These are phyloP conservation scores for Lepidurus couesii DNA, from an alignment of 1,140 invertebrate species.

Conservation along the genomic window DNA sequence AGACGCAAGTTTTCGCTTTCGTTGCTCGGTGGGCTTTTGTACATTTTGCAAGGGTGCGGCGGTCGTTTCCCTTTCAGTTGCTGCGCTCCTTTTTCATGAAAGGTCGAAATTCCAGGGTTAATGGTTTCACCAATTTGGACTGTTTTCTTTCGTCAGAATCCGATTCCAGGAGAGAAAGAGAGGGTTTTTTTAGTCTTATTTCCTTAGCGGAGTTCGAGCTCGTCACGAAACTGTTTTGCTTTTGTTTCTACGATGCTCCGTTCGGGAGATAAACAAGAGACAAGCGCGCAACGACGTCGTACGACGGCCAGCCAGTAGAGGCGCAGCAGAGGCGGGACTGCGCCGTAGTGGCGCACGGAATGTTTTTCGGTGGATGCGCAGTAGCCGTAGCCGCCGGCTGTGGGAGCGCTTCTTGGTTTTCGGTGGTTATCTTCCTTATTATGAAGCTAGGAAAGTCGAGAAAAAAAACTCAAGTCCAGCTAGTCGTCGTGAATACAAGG, in stretches of 20 bases:
- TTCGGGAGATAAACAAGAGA: too few species aligned
- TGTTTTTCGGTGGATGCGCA: neutral
- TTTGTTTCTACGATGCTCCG: too few species aligned
- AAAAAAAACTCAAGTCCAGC: neutral
- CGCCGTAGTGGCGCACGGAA: neutral
- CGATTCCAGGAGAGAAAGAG: neutral
- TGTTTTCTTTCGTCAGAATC: neutral
- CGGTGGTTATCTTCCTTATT: too few species aligned
- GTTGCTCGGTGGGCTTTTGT: neutral
- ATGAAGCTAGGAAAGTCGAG: neutral
- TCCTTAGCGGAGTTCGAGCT: too few species aligned
- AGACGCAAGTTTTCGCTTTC: neutral
- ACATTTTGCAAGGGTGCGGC: neutral
- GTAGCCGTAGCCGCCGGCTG: neutral
- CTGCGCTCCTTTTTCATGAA: neutral
- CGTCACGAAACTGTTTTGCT: too few species aligned
- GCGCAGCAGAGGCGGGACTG: too few species aligned
- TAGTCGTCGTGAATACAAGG: neutral
- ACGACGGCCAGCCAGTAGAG: too few species aligned
- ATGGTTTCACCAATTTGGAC: neutral
- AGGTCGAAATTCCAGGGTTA: neutral
- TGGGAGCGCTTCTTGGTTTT: neutral
- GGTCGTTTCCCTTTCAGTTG: slow-evolving; percentile 1
- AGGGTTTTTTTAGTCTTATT: neutral
- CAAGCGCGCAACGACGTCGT: too few species aligned